Evolutionary conservation across 2,888 invertebrate species (phyloP), one percentile per base, ranked within the genome.

Genomic region (Scrobipalpa atriplicella): DNA sequence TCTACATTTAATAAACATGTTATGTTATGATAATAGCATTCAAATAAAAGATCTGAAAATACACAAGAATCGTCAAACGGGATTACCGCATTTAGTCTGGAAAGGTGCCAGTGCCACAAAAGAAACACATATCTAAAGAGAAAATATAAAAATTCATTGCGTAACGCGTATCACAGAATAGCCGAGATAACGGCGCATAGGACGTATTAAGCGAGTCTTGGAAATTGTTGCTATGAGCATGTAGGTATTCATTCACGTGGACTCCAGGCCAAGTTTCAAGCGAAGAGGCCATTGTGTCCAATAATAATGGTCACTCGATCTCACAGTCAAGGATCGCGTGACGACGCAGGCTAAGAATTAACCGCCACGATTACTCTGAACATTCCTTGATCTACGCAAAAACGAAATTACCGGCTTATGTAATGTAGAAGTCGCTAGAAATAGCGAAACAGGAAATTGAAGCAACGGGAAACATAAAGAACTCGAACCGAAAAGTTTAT

Each of bases 281-380:
- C 73, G 74, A 77, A 82, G 75, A 72, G 70, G 75, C 80, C 69
- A 83, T 83, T 85, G 80, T 81, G 72, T 73, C 60, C 66, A 71
- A 74, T 78, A 71, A 74, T 78, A 76, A 76, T 79, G 75, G 72
- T 67, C 66, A 68, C 66, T 71, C 72, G 70, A 74, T 79, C 75
- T 67, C 75, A 75, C 76, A 75, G 68, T 61, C 56, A 70, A 70
- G 69, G 70, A 73, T 83, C 73, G 79, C 80, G 78, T 82, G 80
- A 73, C 77, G 72, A 71, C 68, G 69, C 64, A 72, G 66, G 5
- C 11, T n/a, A 54, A 60, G 29, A 39, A 64, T 61, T 54, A 60
- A 21, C 54, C 3, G 43, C 38, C 47, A 36, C 66, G 19, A 60
- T 54, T 52, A 52, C 39, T 39, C 60, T 18, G 1, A 19, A 62